Evolutionary conservation across 1,140 invertebrate genomes (phyloP).

Genomic region (Lamellibrachia luymesi): DNA sequence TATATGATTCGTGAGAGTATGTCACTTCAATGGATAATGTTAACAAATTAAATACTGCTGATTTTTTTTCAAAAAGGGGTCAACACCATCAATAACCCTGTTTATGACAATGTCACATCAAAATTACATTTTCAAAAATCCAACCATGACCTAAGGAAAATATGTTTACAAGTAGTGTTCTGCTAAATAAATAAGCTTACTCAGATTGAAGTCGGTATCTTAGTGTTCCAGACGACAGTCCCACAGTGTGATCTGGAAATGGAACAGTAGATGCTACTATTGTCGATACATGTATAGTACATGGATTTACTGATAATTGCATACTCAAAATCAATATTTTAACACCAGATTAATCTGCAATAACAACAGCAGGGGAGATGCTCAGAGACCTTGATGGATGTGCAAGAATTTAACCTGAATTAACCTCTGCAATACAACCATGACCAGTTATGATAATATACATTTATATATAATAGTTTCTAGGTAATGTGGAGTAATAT

Average conservation of each 20-base stretch:
- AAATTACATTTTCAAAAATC: too few species aligned
- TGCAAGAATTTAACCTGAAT: background rate
- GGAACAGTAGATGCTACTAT: background rate
- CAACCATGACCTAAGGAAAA: background rate
- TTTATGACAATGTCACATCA: too few species aligned
- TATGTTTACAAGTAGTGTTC: background rate
- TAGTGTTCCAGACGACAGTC: constrained; percentile 12
- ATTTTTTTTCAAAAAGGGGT: too few species aligned
- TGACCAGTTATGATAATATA: background rate
- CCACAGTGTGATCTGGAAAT: constrained; percentile 20
- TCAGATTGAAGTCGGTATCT: constrained; percentile 19
- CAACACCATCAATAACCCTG: too few species aligned
- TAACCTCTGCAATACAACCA: background rate
- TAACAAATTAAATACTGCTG: too few species aligned
- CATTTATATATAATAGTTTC: background rate
- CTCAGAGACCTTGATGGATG: background rate
- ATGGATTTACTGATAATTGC: background rate
- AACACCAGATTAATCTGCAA: background rate
- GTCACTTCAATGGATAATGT: too few species aligned
- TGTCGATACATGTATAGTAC: background rate
- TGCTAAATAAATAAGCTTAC: constrained; percentile 10
- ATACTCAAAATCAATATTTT: background rate
- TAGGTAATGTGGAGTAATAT: background rate
- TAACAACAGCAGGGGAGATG: background rate
- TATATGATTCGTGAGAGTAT: too few species aligned